Evolutionary conservation across 2,797 vertebrate genomes (phyloP).

Genomic region (Melanotaenia nigrans): DNA sequence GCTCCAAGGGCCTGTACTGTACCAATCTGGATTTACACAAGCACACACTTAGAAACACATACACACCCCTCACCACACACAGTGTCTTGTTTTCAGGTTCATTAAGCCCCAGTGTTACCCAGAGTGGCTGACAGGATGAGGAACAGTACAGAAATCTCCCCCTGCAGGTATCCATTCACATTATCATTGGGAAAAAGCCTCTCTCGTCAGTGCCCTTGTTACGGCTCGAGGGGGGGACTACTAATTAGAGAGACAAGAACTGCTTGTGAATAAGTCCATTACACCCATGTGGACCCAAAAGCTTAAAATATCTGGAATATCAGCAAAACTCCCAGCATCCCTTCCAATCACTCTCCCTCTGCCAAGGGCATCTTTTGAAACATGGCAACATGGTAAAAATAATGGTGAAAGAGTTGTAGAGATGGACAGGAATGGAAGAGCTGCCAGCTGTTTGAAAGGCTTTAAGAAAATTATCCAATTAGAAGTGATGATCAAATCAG

Average conservation of each 20-base stretch:
- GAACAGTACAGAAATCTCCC: constrained; percentile 90
- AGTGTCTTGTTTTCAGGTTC: constrained; percentile 93
- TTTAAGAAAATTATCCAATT: constrained; percentile 98
- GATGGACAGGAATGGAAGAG: constrained; percentile 79
- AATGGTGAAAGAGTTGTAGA: constrained; percentile 47
- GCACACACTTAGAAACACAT: constrained; percentile 29
- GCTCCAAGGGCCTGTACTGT: constrained; percentile 50
- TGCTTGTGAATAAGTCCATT: constrained; percentile 93
- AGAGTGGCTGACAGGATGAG: constrained; percentile 94
- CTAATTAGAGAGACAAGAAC: constrained; percentile 96
- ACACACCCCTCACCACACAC: constrained; percentile 66
- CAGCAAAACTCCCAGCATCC: constrained; percentile 85
- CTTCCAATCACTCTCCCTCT: constrained; percentile 66
- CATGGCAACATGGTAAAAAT: constrained; percentile 21
- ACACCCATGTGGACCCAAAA: constrained; percentile 89
- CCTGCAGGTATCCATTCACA: constrained; percentile 96
- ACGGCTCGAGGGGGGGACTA: constrained; percentile 90
- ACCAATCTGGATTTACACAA: constrained; percentile 58
- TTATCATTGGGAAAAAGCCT: constrained; percentile 94
- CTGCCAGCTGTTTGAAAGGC: constrained; percentile 92
- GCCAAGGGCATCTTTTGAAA: constrained; percentile 63
- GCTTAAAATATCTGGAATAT: constrained; percentile 89
- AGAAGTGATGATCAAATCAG: constrained; percentile 94
- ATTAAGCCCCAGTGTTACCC: constrained; percentile 94
- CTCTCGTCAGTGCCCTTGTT: constrained; percentile 92